These are phyloP conservation scores for Gymnogyps californianus DNA, from an alignment of 2,113 vertebrate genomes.

Conservation along the genomic window DNA sequence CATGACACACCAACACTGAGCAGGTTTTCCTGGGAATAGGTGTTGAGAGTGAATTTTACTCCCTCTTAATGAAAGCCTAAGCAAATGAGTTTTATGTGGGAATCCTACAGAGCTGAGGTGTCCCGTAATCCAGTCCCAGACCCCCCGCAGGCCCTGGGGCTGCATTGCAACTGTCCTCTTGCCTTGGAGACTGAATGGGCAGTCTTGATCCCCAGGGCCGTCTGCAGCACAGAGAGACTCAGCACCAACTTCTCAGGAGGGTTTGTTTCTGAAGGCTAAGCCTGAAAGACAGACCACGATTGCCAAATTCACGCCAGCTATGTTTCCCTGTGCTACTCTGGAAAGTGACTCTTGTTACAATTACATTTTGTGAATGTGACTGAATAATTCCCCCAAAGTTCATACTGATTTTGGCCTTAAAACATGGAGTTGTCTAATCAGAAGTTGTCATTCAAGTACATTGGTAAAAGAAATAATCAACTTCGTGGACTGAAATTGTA, in stretches of 20 bases:
- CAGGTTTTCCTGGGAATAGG: background rate
- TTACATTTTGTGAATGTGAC: background rate
- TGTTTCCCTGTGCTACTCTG: background rate
- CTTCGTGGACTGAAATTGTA: background rate
- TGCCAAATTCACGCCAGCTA: background rate
- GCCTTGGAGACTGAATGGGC: background rate
- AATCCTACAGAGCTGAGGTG: background rate
- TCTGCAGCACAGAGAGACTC: background rate
- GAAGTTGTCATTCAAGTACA: background rate
- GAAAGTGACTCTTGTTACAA: background rate
- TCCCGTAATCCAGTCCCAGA: background rate
- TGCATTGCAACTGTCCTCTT: rapidly evolving
- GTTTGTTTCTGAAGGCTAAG: background rate
- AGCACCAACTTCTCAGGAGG: background rate
- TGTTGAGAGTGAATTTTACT: background rate
- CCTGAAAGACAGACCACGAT: background rate
- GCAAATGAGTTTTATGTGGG: background rate
- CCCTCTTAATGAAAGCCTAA: background rate
- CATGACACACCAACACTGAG: background rate
- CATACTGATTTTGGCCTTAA: background rate
- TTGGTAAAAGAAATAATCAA: background rate
- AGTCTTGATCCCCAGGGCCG: background rate
- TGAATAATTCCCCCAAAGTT: background rate
- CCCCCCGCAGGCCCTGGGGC: background rate
- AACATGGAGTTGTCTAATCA: background rate